Percentiles rank a stretch among this genome's conserved stretches.
Conservation (phyloP, 2,113 vertebrate species). For the Dicaeum eximium region DNA sequence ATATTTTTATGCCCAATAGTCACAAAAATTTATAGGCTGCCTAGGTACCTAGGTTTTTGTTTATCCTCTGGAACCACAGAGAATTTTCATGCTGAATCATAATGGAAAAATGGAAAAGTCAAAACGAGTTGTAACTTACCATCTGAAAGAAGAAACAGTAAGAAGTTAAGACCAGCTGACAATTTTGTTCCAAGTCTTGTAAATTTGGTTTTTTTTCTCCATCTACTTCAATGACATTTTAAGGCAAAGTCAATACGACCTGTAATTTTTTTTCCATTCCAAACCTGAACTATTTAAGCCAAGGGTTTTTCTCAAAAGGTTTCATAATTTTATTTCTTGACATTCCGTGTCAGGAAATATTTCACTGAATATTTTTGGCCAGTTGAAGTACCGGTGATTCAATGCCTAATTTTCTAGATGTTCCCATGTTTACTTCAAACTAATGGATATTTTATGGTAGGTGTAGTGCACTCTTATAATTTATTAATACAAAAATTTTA, state of each 20-base stretch:
- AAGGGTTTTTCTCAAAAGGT: not conserved
- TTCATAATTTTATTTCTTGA: not conserved
- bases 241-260: not conserved
- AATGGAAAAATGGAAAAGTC: not conserved
- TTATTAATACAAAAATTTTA: not conserved
- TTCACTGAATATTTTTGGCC: not conserved
- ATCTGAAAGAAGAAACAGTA: not conserved
- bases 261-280: not conserved
- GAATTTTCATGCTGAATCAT: not conserved
- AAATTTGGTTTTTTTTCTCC: not conserved
- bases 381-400: not conserved
- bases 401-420: not conserved
- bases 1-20: not conserved
- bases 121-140: not conserved
- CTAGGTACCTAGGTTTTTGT: not conserved
- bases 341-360: not conserved
- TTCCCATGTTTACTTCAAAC: not conserved
- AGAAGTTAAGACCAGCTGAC: not conserved
- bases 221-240: not conserved
- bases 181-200: not conserved
- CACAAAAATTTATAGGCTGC: not conserved
- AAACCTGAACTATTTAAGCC: not conserved
- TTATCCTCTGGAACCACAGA: not conserved
- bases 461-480: not conserved
- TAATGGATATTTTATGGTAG: not conserved